Percentiles rank a stretch among this genome's conserved stretches.
Evolutionary conservation across 2,113 vertebrate species (phyloP).

Genomic region (Callopanchax toddi): DNA sequence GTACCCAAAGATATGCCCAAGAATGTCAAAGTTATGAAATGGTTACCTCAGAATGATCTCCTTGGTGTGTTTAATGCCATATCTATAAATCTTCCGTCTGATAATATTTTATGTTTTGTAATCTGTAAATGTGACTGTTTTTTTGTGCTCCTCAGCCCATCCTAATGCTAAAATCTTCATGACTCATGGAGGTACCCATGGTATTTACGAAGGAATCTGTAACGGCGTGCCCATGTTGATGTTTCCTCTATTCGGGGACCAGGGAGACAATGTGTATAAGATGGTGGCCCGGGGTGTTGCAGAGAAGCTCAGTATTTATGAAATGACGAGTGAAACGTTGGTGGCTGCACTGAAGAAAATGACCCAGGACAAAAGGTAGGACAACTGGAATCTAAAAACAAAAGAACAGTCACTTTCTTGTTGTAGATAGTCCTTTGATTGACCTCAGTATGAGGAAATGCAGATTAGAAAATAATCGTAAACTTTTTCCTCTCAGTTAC

Average conservation of each 20-base stretch:
- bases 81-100: not conserved
- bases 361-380: slow-evolving; percentile 87
- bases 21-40: slow-evolving; percentile 90
- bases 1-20: slow-evolving; percentile 79
- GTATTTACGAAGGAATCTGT: slow-evolving; percentile 91
- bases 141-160: slow-evolving; percentile 79
- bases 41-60: slow-evolving; percentile 96
- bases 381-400: too few relatives aligned
- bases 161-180: slow-evolving; percentile 91
- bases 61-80: slow-evolving; percentile 79
- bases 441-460: too few relatives aligned
- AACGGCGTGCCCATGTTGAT: slow-evolving; percentile 91
- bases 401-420: too few relatives aligned
- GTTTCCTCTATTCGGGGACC: slow-evolving; percentile 93
- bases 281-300: slow-evolving; percentile 86
- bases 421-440: too few relatives aligned
- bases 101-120: not conserved
- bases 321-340: slow-evolving; percentile 83
- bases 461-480: too few relatives aligned
- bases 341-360: slow-evolving; percentile 81
- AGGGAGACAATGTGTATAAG: slow-evolving; percentile 86
- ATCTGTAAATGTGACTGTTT: not conserved
- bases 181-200: slow-evolving; percentile 90
- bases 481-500: slow-evolving; percentile 82
- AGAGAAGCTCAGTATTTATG: slow-evolving; percentile 76